Evolutionary conservation across 2,888 invertebrate species (phyloP), one percentile per base, ranked within the genome.

Genomic region (Odontomyia ornata): DNA sequence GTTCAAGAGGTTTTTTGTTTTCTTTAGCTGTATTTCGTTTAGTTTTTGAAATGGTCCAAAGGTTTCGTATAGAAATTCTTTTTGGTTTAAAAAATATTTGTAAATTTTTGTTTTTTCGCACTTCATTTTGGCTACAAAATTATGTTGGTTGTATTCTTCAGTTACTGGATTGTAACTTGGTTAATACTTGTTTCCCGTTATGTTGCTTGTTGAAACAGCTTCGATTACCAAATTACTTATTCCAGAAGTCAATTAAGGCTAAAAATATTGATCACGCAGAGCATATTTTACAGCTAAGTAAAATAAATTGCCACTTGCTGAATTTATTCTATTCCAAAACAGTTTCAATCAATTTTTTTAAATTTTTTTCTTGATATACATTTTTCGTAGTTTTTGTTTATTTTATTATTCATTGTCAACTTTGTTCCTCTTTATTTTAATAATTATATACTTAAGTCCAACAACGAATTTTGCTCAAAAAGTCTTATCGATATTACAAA

Each of bases 221-320:
- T 43, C 43, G 7, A 43, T 9, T 43, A 9, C 13, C 43, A 43
- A 13, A 9, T 43, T 7, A 43, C 7, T 43, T 9, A 9, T 43
- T 43, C 13, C 43, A 43, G 7, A 13, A 43, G 7, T 43, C 43
- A 52, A 52, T 52, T 18, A 15, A 52, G 5, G 52, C 52, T 4
- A n/a, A 4, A 4, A 52, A 18, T 18, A 15, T 9, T 15, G 13
- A 36, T 11, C 15, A 47, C 15, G 69, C 69, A 69, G 47, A 25
- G 46, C 69, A 69, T 69, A 69, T 47, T 69, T 69, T 69, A 69
- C 69, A 47, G 67, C 25, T 18, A 69, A 5, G 69, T 69, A 69
- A 69, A 69, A 46, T 69, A 69, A 21, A 23, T 69, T 69, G 46
- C 46, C 11, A 23, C 47, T 25, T 69, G 69, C 69, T 18, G 21